phyloP scores from a whole-genome alignment of 2,888 invertebrate genomes.

The Latheticus oryzae region DNA sequence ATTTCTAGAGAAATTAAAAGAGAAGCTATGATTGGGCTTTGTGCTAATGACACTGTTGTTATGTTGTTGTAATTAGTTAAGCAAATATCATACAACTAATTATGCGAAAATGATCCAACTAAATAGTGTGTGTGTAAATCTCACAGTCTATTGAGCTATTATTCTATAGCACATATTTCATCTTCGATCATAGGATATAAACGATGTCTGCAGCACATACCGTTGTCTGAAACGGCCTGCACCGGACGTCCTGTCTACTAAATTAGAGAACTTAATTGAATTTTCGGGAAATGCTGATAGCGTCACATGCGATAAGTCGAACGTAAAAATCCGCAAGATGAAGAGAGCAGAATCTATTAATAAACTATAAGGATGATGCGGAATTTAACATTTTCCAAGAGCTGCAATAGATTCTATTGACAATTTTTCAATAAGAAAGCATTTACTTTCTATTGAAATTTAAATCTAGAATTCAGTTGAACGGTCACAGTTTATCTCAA shows the following conservation, averaged over 20 bases:
- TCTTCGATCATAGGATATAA: slow-evolving; percentile 43
- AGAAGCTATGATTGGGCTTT: too few relatives aligned
- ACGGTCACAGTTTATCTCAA: too few relatives aligned
- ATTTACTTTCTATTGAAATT: too few relatives aligned
- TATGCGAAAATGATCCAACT: slow-evolving; percentile 43
- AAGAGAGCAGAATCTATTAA: slow-evolving; percentile 2
- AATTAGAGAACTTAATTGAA: slow-evolving; percentile 45
- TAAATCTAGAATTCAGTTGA: too few relatives aligned
- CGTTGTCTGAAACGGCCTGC: slow-evolving; percentile 43
- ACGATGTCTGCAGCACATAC: slow-evolving; percentile 41
- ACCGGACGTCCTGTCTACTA: slow-evolving; percentile 45
- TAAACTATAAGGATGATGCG: too few relatives aligned
- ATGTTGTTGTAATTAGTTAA: too few relatives aligned
- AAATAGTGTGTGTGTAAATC: slow-evolving; percentile 37
- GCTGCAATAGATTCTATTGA: too few relatives aligned
- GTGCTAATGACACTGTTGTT: too few relatives aligned
- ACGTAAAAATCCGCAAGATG: slow-evolving; percentile 38
- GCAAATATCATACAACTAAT: slow-evolving; percentile 30
- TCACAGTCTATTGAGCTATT: slow-evolving; percentile 34
- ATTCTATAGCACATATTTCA: slow-evolving; percentile 42
- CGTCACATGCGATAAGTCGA: slow-evolving; percentile 43
- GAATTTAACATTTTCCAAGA: too few relatives aligned
- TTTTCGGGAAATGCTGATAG: slow-evolving; percentile 42
- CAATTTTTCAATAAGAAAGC: too few relatives aligned
- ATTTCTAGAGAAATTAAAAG: too few relatives aligned